Evolutionary conservation across 2,888 invertebrate genomes (phyloP), one percentile per base, ranked within the genome.

Genomic region (Sminthurinus aureus): DNA sequence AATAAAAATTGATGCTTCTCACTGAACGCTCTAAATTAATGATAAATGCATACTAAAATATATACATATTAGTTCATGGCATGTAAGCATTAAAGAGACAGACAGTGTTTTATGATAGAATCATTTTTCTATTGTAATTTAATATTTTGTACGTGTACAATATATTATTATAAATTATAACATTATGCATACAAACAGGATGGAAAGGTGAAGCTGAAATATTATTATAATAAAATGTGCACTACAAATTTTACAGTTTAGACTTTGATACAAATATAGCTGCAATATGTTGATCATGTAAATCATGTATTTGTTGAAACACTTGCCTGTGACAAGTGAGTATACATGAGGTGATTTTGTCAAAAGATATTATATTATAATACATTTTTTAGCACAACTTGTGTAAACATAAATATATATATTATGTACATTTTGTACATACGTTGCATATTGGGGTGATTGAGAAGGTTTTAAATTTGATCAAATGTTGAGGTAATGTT

Each of bases 401-500:
- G 6, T 38, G 6, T 38, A 38, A 6, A 2, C 58, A 15, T 15
- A 58, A 9, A 58, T 58, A 58, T 11, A 58, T 58, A 9, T 13
- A 58, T 58, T 58, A n/a, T n/a, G n/a, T n/a, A n/a, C n/a, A n/a
- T n/a, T n/a, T n/a, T n/a, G n/a, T n/a, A n/a, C n/a, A n/a, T n/a
- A n/a, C n/a, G n/a, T 58, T 58, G 2, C 58, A 58, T 9, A 18
- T 58, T 13, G 18, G 58, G 58, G 58, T 6, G 58, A 58, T 6
- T 58, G 58, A 58, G 58, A 38, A 38, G 38, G 9, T 15, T 58
- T 58, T 58, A 58, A 58, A 2, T 58, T 58, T 58, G 58, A 58
- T 9, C 58, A 58, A 15, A 24, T 69, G 69, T 20, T 11, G 20
- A 69, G 69, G 69, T 69, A 69, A 69, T 69, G 69, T 69, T 69